phyloP scores from a whole-genome alignment of 2,888 invertebrate species.

The Lordiphosa andalusiaca region DNA sequence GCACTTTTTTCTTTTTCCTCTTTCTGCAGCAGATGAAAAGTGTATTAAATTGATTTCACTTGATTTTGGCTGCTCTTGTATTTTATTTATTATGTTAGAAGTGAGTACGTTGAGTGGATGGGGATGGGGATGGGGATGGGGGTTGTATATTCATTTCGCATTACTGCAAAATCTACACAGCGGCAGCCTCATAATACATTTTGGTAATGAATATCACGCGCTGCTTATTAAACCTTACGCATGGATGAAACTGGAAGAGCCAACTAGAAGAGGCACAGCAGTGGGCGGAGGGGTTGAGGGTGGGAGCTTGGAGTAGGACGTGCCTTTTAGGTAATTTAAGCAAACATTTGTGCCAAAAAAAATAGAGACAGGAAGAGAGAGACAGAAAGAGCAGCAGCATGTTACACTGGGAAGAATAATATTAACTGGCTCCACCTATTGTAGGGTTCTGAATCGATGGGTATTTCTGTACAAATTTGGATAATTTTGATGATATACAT shows the following conservation, averaged over 20 bases:
- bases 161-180: slow-evolving; percentile 68
- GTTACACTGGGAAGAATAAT: background rate
- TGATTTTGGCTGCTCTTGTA: slow-evolving; percentile 56
- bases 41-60: slow-evolving; percentile 74
- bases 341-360: slow-evolving; percentile 31
- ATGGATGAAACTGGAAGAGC: slow-evolving; percentile 27
- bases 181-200: slow-evolving; percentile 31
- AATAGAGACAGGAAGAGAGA: slow-evolving; percentile 1
- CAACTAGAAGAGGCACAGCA: background rate
- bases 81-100: slow-evolving; percentile 51
- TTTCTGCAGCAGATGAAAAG: slow-evolving; percentile 45
- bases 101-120: background rate
- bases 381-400: background rate
- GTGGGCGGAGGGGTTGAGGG: background rate
- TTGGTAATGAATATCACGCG: slow-evolving; percentile 71
- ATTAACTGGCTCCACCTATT: too few species aligned
- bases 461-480: too few species aligned
- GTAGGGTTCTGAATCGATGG: too few species aligned
- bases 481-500: too few species aligned
- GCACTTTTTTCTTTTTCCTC: background rate
- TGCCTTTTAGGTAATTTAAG: slow-evolving; percentile 39
- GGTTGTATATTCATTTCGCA: slow-evolving; percentile 61
- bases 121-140: slow-evolving; percentile 7
- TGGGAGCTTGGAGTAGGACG: slow-evolving; percentile 13
- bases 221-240: slow-evolving; percentile 67